Base-by-base conservation (phyloP, 2,113 vertebrate genomes). In the Cynoglossus semilaevis region DNA sequence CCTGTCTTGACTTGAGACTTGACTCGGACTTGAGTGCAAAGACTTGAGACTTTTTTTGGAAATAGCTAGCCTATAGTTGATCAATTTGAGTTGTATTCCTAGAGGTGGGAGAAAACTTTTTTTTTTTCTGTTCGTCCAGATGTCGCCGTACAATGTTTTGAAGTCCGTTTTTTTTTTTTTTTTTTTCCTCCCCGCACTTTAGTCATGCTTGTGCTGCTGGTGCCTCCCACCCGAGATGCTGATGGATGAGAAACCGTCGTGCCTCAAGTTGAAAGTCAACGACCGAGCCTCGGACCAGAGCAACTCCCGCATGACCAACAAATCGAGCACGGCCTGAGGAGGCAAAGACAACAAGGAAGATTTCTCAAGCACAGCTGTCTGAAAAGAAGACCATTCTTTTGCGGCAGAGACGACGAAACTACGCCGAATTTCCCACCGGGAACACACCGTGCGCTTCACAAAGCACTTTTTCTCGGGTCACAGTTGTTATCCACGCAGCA, bases 171-270 rank as follows among this genome's bases (percentile, higher is more conserved):
- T 5, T 50, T 84, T n/a, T n/a, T n/a, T n/a, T n/a, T n/a, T n/a
- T n/a, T n/a, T n/a, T n/a, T n/a, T n/a, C n/a, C n/a, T n/a, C n/a
- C n/a, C n/a, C 82, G 77, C 56, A 80, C 76, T 78, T 40, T 53
- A 99, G 97, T 98, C 95, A 2, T 96, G 96, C 72, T 87, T 99
- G 61, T 97, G 94, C 74, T 98, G 95, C 82, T 99, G 96, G 94
- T 96, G 93, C 74, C 91, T 95, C 22, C 92, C 94, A 17, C 92
- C 93, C 51, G 94, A 98, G 75, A 93, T 94, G 76, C 71, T 94
- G 80, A 82, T 94, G 90, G 95, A 97, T 61, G 94, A 97, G 74
- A 96, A 96, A 85, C 94, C 93, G 72, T 94, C 94, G 3, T 97
- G 94, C 82, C 86, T 95, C 79, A 98, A 96, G 90, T 93, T 94